Evolutionary conservation across 2,113 vertebrate genomes (phyloP).

Genomic region (Loxodonta africana): DNA sequence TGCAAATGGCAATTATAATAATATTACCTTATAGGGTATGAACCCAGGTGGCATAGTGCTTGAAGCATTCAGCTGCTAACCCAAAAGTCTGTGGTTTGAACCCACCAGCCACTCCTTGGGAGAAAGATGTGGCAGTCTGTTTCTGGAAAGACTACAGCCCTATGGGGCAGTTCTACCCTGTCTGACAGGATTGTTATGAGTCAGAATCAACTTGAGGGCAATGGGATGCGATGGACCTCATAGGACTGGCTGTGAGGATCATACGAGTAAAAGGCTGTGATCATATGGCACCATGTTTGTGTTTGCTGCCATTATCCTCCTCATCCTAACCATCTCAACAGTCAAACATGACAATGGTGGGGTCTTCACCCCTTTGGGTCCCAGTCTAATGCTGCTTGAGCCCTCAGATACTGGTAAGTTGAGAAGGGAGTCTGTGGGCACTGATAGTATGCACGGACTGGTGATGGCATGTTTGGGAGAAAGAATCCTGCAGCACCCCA

Average conservation of each 20-base stretch:
- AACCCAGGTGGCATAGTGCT: background rate
- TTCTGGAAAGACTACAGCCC: background rate
- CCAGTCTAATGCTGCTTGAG: background rate
- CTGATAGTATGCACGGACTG: rapidly evolving
- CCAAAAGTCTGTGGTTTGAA: background rate
- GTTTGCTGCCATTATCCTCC: rapidly evolving
- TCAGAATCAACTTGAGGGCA: background rate
- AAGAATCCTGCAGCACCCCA: background rate
- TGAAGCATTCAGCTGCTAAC: background rate
- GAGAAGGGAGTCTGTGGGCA: rapidly evolving
- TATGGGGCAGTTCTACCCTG: background rate
- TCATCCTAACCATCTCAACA: too few relatives aligned
- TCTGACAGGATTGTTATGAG: background rate
- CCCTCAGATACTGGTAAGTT: rapidly evolving
- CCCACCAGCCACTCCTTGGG: background rate
- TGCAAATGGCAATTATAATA: background rate
- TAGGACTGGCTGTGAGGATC: background rate
- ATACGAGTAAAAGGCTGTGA: background rate
- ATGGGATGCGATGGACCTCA: background rate
- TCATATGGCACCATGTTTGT: rapidly evolving
- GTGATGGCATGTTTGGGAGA: rapidly evolving
- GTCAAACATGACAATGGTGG: too few relatives aligned
- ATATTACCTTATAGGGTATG: background rate
- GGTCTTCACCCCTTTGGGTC: background rate
- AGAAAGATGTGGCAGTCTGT: background rate